Evolutionary conservation across 2,888 invertebrate species (phyloP), one percentile per base, ranked within the genome.

Genomic region (Notodonta dromedarius): DNA sequence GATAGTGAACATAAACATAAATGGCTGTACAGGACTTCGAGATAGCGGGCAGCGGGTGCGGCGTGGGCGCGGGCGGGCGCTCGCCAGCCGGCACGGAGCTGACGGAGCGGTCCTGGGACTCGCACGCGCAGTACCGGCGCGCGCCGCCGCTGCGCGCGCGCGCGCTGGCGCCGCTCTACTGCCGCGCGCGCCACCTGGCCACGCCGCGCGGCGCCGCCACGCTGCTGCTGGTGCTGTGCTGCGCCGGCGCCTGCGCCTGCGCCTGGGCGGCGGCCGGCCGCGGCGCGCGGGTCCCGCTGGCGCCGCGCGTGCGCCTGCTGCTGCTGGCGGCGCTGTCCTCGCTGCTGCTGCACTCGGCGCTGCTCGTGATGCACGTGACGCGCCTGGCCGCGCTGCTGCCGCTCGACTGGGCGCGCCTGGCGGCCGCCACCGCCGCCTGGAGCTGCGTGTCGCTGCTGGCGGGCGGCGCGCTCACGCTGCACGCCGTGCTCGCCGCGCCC

Each of bases 1-100:
- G 9, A 9, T 11, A n/a, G 46, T 46, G 46, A 46, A 13, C 44
- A 12, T n/a, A n/a, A n/a, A n/a, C 13, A 46, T 46, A 40, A n/a
- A n/a, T 57, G 70, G 73, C 63, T 69, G 61, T 64, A 55, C 84
- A 89, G 88, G 94, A 94, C 86, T 93, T 92, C 86, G 94, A 94
- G 90, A 94, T 94, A 88, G 94, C 94, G 81, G 94, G 94, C 82
- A 94, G 94, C 87, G 92, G 92, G 80, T 87, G 88, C 85, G 92
- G 76, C 67, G 79, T 72, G 75, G 80, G 76, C 76, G 87, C 85
- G 74, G 87, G 81, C 78, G 90, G 88, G 76, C 89, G 91, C 77
- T 92, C 92, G 74, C 92, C 92, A 79, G 90, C 87, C 72, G 91
- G 88, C 85, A 89, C 91, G 53, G 91, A 89, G 83, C 83, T 83